Conservation (phyloP, 2,113 vertebrate genomes). For the Rutilus rutilus region DNA sequence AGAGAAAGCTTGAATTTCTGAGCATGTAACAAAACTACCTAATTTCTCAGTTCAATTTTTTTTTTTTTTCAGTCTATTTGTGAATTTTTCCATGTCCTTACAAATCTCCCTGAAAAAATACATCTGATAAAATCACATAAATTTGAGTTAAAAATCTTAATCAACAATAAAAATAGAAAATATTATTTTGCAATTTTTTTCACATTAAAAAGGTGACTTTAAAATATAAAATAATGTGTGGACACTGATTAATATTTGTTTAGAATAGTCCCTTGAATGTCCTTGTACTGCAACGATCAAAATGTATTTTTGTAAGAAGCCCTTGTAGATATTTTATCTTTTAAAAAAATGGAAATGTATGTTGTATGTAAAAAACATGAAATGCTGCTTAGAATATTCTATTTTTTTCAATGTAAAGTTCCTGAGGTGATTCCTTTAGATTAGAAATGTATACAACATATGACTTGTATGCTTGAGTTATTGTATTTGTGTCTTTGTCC, state of each 20-base stretch:
- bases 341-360: conserved; percentile 54
- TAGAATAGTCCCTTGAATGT: conserved; percentile 55
- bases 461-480: conserved; percentile 28
- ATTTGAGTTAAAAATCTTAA: not conserved
- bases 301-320: conserved; percentile 69
- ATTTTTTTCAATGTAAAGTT: conserved; percentile 64
- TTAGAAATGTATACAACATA: conserved; percentile 59
- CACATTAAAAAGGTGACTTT: conserved; percentile 25
- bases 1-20: conserved; percentile 16
- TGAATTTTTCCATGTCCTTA: not conserved
- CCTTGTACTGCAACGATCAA: conserved; percentile 58
- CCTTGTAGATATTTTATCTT: conserved; percentile 66
- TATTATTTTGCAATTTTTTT: conserved; percentile 42
- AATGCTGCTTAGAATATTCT: conserved; percentile 65
- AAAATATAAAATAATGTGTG: conserved; percentile 45
- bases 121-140: not conserved
- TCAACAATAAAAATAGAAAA: not conserved
- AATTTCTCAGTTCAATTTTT: not conserved
- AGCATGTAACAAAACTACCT: not conserved
- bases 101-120: not conserved
- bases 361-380: conserved; percentile 60
- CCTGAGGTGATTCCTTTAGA: conserved; percentile 60
- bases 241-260: conserved; percentile 48
- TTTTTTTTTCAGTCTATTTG: conserved; percentile 5
- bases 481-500: conserved; percentile 54